Conservation (phyloP, 92 coral and sea anemone species). For the Epizoanthus scotinus region DNA sequence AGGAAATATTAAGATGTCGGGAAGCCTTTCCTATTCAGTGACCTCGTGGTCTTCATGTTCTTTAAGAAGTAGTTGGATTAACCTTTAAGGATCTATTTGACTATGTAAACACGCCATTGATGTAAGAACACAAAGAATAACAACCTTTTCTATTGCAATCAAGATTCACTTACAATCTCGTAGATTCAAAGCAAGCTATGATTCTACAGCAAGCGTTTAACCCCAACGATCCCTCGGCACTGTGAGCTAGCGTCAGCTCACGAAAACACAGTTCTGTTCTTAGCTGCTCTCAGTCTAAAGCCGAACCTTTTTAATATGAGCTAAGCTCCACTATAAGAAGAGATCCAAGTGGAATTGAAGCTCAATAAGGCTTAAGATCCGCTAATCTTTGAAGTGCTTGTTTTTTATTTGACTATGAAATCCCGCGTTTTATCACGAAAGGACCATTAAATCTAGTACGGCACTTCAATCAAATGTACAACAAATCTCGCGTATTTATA, state of each 20-base stretch:
- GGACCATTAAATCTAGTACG: not conserved
- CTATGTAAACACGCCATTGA: slow-evolving; percentile 26
- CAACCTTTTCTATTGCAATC: not conserved
- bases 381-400: slow-evolving; percentile 38
- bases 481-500: not conserved
- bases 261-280: not conserved
- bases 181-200: slow-evolving; percentile 2
- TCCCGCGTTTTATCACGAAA: slow-evolving; percentile 27
- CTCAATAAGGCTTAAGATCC: slow-evolving; percentile 27
- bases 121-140: not conserved
- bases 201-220: slow-evolving; percentile 18
- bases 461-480: not conserved
- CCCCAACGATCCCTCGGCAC: slow-evolving; percentile 4
- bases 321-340: slow-evolving; percentile 22
- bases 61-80: slow-evolving; percentile 20
- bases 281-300: not conserved
- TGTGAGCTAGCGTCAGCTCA: not conserved
- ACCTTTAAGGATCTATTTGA: slow-evolving; percentile 29
- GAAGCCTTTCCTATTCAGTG: slow-evolving; percentile 30
- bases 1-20: slow-evolving; percentile 39
- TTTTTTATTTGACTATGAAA: slow-evolving; percentile 30
- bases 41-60: slow-evolving; percentile 32
- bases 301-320: slow-evolving; percentile 13
- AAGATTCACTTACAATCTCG: not conserved
- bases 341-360: slow-evolving; percentile 21